Evolutionary conservation across 2,888 invertebrate species (phyloP).

Genomic region (Melanophora roralis): DNA sequence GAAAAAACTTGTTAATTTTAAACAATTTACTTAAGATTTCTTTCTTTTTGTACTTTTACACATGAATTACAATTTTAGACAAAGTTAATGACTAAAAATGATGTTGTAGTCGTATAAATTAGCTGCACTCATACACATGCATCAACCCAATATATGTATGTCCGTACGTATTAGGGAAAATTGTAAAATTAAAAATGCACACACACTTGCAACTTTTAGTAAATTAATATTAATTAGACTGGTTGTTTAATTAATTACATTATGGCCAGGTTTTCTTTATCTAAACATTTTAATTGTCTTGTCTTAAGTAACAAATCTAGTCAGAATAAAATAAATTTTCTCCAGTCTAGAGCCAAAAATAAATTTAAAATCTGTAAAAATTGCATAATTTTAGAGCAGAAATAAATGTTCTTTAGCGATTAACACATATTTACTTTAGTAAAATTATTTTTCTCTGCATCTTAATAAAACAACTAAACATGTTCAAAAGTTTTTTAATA

Average conservation of each 20-base stretch:
- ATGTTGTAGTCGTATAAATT: conserved; percentile 1
- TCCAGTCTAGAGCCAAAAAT: too few species aligned
- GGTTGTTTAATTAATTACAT: conserved; percentile 41
- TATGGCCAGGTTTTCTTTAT: conserved; percentile 10
- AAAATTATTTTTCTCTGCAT: conserved; percentile 20
- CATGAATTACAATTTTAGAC: conserved; percentile 19
- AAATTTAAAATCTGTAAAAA: too few species aligned
- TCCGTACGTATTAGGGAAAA: background rate
- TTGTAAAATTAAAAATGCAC: background rate
- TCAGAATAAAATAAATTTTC: background rate
- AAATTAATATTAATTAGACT: conserved; percentile 48
- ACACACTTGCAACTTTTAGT: background rate
- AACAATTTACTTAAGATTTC: conserved; percentile 39
- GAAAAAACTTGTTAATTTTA: conserved; percentile 12
- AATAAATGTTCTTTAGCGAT: too few species aligned
- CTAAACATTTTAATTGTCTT: conserved; percentile 23
- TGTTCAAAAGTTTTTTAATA: background rate
- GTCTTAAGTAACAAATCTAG: conserved; percentile 33
- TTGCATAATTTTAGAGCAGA: too few species aligned
- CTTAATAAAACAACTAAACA: conserved; percentile 28
- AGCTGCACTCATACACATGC: background rate
- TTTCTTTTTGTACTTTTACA: background rate
- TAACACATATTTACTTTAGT: conserved; percentile 32
- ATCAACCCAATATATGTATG: background rate
- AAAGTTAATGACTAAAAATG: conserved; percentile 4